Evolutionary conservation across 1,140 invertebrate species (phyloP), one percentile per base, ranked within the genome.

Genomic region (Lethrus apterus): DNA sequence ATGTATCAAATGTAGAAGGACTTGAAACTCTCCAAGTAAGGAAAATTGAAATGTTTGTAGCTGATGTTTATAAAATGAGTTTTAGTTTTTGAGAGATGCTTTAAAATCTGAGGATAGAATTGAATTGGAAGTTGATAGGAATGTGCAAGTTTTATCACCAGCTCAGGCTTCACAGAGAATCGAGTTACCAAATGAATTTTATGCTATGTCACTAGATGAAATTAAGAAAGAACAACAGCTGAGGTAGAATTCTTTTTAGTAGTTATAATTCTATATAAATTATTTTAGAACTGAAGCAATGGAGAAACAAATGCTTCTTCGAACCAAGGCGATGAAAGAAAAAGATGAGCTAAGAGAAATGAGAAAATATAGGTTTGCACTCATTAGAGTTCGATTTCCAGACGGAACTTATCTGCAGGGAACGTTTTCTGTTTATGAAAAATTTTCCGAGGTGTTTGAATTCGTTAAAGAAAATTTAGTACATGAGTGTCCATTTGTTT

Each of bases 261-360:
- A 26, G 33, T 29, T 23, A 14, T 11, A 24, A 0, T 15, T 29
- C 18, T 17, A 29, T 26, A 8, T n/a, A 19, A 14, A 18, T 35
- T 15, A 44, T 17, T 70, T 19, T 55, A 86, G 86, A 50, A 59
- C 72, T n/a, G 86, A 92, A 66, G 78, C 77, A 18, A 73, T 87
- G 10, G 90, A 94, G 61, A 81, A 76, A 59, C 78, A 79, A 55
- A 77, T 86, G 56, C 84, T 90, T 72, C 65, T 97, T 2, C 72
- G 87, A 43, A 96, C 93, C 0, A 93, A 92, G 71, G 89, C 88
- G 0, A 94, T 95, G 87, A 66, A 91, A 9, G 91, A 95, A 65
- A 84, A 84, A 56, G 85, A 93, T 35, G 88, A 91, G 63, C 62
- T 81, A 46, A 68, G 81, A 40, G 84, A 86, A 60, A 74, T 85